These are phyloP conservation scores for Macroramphosus scolopax DNA, from an alignment of 2,797 vertebrate genomes.

Conservation along the genomic window DNA sequence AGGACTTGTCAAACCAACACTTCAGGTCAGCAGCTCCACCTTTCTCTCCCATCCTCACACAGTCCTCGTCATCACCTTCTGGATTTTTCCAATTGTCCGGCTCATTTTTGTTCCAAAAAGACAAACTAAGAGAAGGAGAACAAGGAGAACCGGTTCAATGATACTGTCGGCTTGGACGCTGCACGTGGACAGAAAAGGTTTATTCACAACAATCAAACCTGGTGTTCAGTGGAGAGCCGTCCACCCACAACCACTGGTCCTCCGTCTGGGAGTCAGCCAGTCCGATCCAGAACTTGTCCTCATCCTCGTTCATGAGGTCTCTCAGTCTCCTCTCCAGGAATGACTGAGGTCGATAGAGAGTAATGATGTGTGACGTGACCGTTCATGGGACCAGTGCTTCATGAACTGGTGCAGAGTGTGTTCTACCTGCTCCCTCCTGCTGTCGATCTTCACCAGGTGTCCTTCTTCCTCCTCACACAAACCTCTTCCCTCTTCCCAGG, in stretches of 20 bases:
- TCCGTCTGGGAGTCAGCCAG: constrained; percentile 48
- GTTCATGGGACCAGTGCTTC: too few relatives aligned
- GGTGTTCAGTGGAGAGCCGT: background rate
- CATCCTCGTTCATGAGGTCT: rapidly evolving
- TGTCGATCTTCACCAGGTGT: constrained; percentile 58
- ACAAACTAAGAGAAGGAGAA: background rate
- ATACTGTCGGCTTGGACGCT: background rate
- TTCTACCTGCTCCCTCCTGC: constrained; percentile 48
- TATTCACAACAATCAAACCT: constrained; percentile 11
- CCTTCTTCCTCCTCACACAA: rapidly evolving
- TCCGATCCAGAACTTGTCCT: constrained; percentile 63
- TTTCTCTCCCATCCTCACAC: constrained; percentile 23
- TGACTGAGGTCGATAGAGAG: constrained; percentile 1
- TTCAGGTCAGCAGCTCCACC: rapidly evolving
- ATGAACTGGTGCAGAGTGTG: too few relatives aligned
- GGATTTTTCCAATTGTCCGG: background rate
- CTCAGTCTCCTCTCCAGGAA: constrained; percentile 7
- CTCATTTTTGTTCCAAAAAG: rapidly evolving
- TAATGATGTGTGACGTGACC: too few relatives aligned
- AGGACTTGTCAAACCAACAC: constrained; percentile 39
- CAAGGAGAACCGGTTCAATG: background rate
- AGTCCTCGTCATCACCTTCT: constrained; percentile 3
- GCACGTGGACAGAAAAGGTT: background rate
- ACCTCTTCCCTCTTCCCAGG: background rate
- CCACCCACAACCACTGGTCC: constrained; percentile 48